Conservation (phyloP, 2,888 invertebrate genomes). For the Athalia cordata region DNA sequence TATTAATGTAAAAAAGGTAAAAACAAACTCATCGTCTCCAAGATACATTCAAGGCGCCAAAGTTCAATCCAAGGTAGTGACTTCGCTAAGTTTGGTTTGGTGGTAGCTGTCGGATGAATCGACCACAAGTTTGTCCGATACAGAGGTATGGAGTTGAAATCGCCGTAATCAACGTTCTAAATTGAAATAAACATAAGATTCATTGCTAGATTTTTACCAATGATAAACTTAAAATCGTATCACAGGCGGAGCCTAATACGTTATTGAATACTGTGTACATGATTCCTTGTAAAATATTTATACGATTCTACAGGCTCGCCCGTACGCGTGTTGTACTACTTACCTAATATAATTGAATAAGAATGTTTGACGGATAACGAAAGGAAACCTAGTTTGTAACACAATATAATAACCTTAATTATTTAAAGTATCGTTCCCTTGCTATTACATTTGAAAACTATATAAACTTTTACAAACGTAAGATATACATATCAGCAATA, state of each 20-base stretch:
- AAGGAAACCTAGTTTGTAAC: no score
- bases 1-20: constrained; percentile 7
- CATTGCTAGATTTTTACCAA: constrained; percentile 3
- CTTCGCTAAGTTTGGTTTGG: no score
- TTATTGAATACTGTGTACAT: constrained; percentile 3
- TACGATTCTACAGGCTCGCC: constrained; percentile 7
- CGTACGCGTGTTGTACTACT: not conserved
- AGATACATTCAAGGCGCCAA: no score
- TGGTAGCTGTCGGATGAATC: no score
- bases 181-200: constrained; percentile 8
- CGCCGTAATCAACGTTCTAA: not conserved
- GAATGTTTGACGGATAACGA: no score
- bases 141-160: no score
- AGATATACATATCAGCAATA: constrained; percentile 35
- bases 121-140: no score
- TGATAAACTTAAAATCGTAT: not conserved
- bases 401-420: no score
- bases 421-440: not conserved
- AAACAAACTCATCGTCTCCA: not conserved
- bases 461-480: not conserved
- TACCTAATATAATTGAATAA: not conserved
- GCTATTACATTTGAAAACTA: constrained; percentile 4
- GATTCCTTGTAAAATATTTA: constrained; percentile 28
- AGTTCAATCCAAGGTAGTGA: no score
- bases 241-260: constrained; percentile 5